A percentile compares a stretch with the other conserved stretches of the same genome.
These are phyloP conservation scores for Hyperopisus bebe DNA, from an alignment of 2,113 vertebrate genomes.

Conservation along the genomic window DNA sequence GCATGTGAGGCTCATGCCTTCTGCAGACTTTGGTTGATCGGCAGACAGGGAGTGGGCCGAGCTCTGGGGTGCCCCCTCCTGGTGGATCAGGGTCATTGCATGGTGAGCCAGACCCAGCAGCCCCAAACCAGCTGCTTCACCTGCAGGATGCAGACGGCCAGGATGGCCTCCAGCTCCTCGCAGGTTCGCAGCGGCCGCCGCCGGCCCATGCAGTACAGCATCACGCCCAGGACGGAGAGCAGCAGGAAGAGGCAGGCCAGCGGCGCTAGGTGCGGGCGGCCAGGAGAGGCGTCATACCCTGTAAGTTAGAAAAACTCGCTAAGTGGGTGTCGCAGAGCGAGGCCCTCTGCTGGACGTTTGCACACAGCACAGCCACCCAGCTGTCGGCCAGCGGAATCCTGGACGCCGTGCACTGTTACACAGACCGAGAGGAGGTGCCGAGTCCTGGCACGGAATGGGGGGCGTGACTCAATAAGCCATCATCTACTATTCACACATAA, in stretches of 20 bases:
- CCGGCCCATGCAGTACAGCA: conserved; percentile 68
- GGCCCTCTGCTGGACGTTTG: not conserved
- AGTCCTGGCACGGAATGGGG: not conserved
- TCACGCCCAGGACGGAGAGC: conserved; percentile 66
- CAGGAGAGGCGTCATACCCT: conserved; percentile 66
- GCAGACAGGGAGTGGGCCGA: conserved; percentile 20
- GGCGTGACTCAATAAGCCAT: not conserved
- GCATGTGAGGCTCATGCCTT: conserved; percentile 19
- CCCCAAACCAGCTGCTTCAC: conserved; percentile 68
- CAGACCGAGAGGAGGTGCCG: not conserved
- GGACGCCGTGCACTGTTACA: not conserved
- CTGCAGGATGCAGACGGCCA: conserved; percentile 68
- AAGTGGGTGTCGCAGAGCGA: not conserved
- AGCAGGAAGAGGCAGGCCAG: conserved; percentile 69
- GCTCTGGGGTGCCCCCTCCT: conserved; percentile 35
- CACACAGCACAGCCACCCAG: not conserved
- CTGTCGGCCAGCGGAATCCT: not conserved
- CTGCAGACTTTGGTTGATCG: not conserved
- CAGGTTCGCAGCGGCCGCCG: conserved; percentile 58
- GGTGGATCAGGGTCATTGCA: conserved; percentile 57
- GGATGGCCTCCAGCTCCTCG: conserved; percentile 68
- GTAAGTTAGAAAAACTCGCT: not conserved
- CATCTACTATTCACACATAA: conserved; percentile 1
- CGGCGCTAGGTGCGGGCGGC: conserved; percentile 55
- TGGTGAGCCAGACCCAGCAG: conserved; percentile 76